Conservation (phyloP, 37 sponge, comb jelly and placozoan genomes). For the Halisarca cf. caerulea region DNA sequence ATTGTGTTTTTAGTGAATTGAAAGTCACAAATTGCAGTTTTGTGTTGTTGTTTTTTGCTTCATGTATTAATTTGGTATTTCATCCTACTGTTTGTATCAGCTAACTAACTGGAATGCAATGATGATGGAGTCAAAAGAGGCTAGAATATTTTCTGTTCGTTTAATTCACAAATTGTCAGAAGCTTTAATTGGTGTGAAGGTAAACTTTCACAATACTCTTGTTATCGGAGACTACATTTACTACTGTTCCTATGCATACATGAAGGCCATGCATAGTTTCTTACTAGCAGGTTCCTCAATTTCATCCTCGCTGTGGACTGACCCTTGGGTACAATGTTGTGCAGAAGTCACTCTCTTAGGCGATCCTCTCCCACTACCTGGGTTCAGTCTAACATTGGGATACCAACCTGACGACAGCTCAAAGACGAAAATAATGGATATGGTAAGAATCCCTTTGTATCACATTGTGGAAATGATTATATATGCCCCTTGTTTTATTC, state of each 20-base stretch:
- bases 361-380: not conserved
- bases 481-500: not conserved
- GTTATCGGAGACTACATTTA: not conserved
- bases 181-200: slow-evolving; percentile 36
- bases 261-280: slow-evolving; percentile 29
- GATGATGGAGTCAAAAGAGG: slow-evolving; percentile 28
- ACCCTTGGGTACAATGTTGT: slow-evolving; percentile 21
- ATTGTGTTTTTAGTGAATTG: too few relatives aligned
- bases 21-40: too few relatives aligned
- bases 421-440: slow-evolving; percentile 4
- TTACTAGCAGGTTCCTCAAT: not conserved
- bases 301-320: not conserved
- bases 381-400: not conserved
- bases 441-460: not conserved
- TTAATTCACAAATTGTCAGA: slow-evolving; percentile 42
- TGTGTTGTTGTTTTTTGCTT: too few relatives aligned
- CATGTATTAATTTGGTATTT: not conserved
- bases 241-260: not conserved
- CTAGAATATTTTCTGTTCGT: slow-evolving; percentile 36
- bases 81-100: not conserved
- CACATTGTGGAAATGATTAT: not conserved
- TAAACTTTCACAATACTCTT: too few relatives aligned
- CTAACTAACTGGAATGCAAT: slow-evolving; percentile 41
- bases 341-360: not conserved
- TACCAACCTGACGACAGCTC: slow-evolving; percentile 13